Conservation (phyloP, 2,888 invertebrate genomes). For the Linnaemya vulpina region DNA sequence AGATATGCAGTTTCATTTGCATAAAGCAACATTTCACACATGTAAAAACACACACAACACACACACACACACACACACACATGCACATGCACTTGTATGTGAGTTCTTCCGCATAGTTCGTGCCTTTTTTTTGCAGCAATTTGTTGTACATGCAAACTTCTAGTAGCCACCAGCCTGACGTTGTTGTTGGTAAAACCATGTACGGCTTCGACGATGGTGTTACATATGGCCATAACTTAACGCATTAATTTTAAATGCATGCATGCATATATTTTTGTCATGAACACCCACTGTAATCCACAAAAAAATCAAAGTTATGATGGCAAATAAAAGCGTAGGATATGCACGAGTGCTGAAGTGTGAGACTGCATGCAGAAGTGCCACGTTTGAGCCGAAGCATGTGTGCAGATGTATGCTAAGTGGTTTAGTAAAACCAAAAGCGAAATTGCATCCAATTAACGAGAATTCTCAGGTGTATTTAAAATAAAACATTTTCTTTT, state of each 20-base stretch:
- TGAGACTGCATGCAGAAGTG: neutral
- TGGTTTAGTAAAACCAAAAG: neutral
- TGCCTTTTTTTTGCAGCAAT: neutral
- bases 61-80: no score
- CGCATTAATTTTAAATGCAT: constrained; percentile 67
- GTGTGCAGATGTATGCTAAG: neutral
- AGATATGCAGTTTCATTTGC: constrained; percentile 17
- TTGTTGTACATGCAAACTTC: constrained; percentile 13
- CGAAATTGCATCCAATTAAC: neutral
- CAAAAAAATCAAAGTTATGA: constrained; percentile 35
- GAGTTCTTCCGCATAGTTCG: neutral
- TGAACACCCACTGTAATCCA: neutral
- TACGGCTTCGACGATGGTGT: constrained; percentile 60
- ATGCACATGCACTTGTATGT: no score
- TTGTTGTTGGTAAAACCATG: constrained; percentile 58
- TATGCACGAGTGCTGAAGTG: neutral
- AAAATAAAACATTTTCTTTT: neutral
- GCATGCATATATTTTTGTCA: constrained; percentile 19
- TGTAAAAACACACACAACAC: neutral
- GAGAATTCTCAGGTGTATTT: neutral
- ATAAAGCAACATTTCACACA: neutral
- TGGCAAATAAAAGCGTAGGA: constrained; percentile 16
- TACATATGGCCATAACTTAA: constrained; percentile 69
- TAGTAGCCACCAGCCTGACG: constrained; percentile 25
- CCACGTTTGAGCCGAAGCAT: neutral